Evolutionary conservation across 2,113 vertebrate genomes (phyloP).

Genomic region (Channa maculata): DNA sequence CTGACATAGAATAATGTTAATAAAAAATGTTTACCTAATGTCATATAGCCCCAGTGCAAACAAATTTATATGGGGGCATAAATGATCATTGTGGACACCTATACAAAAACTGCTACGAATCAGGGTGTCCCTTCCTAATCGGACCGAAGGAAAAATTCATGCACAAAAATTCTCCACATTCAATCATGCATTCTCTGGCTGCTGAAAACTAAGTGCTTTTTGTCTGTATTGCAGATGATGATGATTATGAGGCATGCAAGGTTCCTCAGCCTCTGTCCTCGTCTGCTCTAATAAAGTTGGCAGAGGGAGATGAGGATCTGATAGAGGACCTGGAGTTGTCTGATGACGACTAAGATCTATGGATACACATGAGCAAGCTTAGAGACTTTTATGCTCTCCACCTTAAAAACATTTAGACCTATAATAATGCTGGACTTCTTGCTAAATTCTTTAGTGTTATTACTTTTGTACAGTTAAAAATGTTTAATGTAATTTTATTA

Average conservation of each 20-base stretch:
- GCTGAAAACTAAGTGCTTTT: slow-evolving; percentile 8
- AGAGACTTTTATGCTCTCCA: slow-evolving; percentile 1
- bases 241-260: slow-evolving; percentile 59
- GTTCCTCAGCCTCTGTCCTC: slow-evolving; percentile 79
- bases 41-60: too few species aligned
- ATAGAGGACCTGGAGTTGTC: slow-evolving; percentile 92
- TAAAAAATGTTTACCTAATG: too few species aligned
- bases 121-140: too few species aligned
- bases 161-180: too few species aligned
- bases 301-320: slow-evolving; percentile 88
- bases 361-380: not conserved
- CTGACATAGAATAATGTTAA: too few species aligned
- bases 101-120: too few species aligned
- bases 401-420: not conserved
- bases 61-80: too few species aligned
- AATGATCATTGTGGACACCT: too few species aligned
- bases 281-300: slow-evolving; percentile 85
- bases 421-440: slow-evolving; percentile 15
- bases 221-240: slow-evolving; percentile 64
- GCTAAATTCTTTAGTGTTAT: slow-evolving; percentile 22
- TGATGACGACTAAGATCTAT: slow-evolving; percentile 84
- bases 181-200: not conserved
- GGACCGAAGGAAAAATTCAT: too few species aligned
- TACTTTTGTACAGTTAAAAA: slow-evolving; percentile 58
- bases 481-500: slow-evolving; percentile 51